phyloP scores from a whole-genome alignment of 1,140 invertebrate genomes.

The Condylostylus longicornis region DNA sequence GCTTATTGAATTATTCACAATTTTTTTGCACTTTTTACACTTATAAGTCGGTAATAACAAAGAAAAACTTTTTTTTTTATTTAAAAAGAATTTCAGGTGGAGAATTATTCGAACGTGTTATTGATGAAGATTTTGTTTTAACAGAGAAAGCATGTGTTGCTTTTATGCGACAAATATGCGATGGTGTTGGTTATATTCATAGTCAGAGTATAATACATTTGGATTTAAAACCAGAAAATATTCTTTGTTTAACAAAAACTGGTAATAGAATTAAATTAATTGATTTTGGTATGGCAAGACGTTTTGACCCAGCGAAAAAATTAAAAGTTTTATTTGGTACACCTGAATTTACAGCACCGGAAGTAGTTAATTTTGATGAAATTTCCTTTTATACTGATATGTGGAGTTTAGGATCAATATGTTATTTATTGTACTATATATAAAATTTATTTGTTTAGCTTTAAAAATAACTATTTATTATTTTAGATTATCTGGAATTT shows the following conservation, averaged over 20 bases:
- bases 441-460: neutral
- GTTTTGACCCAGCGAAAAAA: constrained; percentile 77
- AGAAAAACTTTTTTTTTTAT: neutral
- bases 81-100: constrained; percentile 75
- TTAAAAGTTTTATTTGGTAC: constrained; percentile 81
- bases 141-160: constrained; percentile 85
- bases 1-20: too few species aligned
- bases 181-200: constrained; percentile 88
- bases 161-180: constrained; percentile 91
- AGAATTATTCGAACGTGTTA: constrained; percentile 89
- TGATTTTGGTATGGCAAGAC: constrained; percentile 84
- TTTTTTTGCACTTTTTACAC: too few species aligned
- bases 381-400: constrained; percentile 84
- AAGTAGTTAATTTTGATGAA: constrained; percentile 91
- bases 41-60: too few species aligned
- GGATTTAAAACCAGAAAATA: constrained; percentile 95
- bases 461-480: neutral
- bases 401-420: constrained; percentile 92
- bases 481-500: constrained; percentile 77
- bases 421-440: constrained; percentile 77
- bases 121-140: constrained; percentile 87
- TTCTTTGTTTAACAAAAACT: constrained; percentile 76
- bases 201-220: constrained; percentile 80
- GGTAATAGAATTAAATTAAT: constrained; percentile 94
- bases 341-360: constrained; percentile 89